Evolutionary conservation across 2,888 invertebrate species (phyloP).

Genomic region (Xylota sylvarum): DNA sequence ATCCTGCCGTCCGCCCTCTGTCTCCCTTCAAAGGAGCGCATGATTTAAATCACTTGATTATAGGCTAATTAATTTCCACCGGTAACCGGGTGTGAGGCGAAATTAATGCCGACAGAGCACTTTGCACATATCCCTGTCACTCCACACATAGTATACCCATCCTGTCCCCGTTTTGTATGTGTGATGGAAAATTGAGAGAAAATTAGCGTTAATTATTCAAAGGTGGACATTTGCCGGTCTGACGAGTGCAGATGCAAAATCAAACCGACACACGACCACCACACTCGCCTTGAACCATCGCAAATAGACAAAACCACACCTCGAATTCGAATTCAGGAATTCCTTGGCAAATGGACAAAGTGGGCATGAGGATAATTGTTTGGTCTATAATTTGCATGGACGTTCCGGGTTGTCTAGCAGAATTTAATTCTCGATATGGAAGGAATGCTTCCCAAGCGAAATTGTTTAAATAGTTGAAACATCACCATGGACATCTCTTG

Average conservation of each 20-base stretch:
- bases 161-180: background rate
- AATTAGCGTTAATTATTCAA: conserved; percentile 75
- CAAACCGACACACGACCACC: conserved; percentile 62
- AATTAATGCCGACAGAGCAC: conserved; percentile 51
- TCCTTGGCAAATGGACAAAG: conserved; percentile 62
- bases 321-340: conserved; percentile 59
- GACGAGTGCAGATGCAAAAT: conserved; percentile 70
- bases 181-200: conserved; percentile 42
- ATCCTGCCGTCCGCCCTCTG: background rate
- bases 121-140: conserved; percentile 19
- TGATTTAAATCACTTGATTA: conserved; percentile 61
- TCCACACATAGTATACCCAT: conserved; percentile 1
- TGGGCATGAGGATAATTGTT: conserved; percentile 67
- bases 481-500: conserved; percentile 26
- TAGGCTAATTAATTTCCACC: conserved; percentile 61
- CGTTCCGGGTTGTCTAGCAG: conserved; percentile 30
- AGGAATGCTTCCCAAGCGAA: conserved; percentile 52
- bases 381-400: conserved; percentile 66
- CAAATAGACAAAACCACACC: conserved; percentile 74
- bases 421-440: conserved; percentile 47
- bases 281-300: conserved; percentile 69
- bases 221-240: conserved; percentile 72
- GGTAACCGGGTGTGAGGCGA: conserved; percentile 13
- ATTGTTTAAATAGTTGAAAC: conserved; percentile 60
- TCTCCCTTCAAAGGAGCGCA: background rate